Evolutionary conservation across 2,113 vertebrate genomes (phyloP), one percentile per base, ranked within the genome.

Genomic region (Opisthocomus hoazin): DNA sequence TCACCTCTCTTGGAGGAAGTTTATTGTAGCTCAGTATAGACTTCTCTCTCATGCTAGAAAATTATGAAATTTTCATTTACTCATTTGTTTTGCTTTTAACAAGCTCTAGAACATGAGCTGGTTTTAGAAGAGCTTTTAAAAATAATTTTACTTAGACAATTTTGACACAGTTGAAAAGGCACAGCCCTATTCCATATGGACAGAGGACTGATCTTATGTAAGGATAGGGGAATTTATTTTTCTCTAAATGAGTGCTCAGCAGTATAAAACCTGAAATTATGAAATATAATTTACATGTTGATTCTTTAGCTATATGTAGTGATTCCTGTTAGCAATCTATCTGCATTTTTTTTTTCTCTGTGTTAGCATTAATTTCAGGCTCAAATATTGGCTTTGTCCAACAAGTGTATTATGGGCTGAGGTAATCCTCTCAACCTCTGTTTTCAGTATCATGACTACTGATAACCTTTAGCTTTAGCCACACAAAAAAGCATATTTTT

Each of bases 311-410:
- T 87, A 45, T 29, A 9, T 17, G 43, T 69, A 78, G 89, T 58
- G n/a, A 69, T 56, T 85, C 70, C 4, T 84, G 30, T 34, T 88
- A 85, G 43, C 32, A 54, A 87, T 53, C 19, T 73, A 30, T 27
- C 74, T 61, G 15, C 37, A 87, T 83, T 94, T 83, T 74, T 57
- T 34, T 34, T 66, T 91, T 70, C 30, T 58, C 58, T 84, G 12
- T 50, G 43, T 57, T 48, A 79, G 51, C 45, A 87, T 83, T 95
- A 93, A 80, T 92, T 94, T 92, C 64, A 88, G 51, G 10, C 34
- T 94, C 54, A 92, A 88, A 83, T 87, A 92, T 77, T 95, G 88
- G 51, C 48, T 96, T 89, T 92, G 30, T 74, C 74, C 27, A 4
- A 65, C 2, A 7, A 65, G 4, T 7, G 0, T 51, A 48, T 58